These are phyloP conservation scores for Thermophis baileyi DNA, from an alignment of 2,113 vertebrate species.

Conservation along the genomic window DNA sequence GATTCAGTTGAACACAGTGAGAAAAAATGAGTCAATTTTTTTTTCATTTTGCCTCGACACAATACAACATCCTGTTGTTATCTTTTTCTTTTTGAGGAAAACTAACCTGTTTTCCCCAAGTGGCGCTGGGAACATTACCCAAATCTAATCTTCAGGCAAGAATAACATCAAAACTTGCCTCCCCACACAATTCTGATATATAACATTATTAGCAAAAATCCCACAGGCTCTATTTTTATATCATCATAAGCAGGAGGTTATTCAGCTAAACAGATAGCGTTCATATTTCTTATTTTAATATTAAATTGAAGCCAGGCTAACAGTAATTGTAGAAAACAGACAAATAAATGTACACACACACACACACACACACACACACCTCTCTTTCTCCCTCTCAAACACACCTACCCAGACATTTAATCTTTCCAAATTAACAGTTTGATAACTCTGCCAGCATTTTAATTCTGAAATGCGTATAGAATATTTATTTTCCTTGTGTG, in stretches of 20 bases:
- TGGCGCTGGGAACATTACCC: neutral
- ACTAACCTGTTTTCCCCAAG: neutral
- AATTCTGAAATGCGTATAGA: neutral
- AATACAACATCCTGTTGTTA: neutral
- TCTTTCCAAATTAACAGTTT: neutral
- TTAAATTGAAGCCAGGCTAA: neutral
- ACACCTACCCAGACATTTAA: neutral
- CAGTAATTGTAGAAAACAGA: neutral
- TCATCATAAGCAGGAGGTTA: neutral
- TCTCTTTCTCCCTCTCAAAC: neutral
- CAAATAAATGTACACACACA: neutral
- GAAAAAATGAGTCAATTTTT: neutral
- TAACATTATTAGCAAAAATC: conserved; percentile 1
- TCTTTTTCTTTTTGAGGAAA: conserved; percentile 3
- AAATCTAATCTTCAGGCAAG: conserved; percentile 18
- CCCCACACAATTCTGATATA: neutral
- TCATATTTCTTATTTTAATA: neutral
- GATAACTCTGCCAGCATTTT: neutral
- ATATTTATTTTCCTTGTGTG: neutral
- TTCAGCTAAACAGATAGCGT: neutral
- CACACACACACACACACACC: too few species aligned
- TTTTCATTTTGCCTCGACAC: conserved; percentile 30
- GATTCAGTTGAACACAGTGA: conserved; percentile 4
- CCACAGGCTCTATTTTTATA: neutral
- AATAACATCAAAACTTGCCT: neutral